Conservation (phyloP, 2,797 vertebrate species). For the Semaprochilodus insignis region DNA sequence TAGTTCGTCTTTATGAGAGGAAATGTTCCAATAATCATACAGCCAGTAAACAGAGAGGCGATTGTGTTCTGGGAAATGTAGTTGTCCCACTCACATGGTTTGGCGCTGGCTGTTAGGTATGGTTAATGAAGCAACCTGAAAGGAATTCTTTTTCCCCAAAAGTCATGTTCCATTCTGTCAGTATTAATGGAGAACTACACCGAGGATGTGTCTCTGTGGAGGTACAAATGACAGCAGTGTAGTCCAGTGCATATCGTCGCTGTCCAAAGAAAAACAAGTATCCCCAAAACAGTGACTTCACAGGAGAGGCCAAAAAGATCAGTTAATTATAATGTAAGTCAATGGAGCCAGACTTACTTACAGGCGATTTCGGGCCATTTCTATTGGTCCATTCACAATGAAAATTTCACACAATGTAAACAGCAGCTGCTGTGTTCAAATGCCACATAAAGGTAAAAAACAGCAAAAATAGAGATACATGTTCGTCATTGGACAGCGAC, state of each 20-base stretch:
- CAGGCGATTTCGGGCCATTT: no score
- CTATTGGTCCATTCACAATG: no score
- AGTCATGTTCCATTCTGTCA: constrained; percentile 60
- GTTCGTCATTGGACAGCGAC: no score
- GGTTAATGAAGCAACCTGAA: constrained; percentile 28
- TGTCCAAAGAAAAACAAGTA: no score
- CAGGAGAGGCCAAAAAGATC: no score
- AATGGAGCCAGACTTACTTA: no score
- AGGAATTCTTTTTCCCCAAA: constrained; percentile 62
- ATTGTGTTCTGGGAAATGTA: constrained; percentile 69
- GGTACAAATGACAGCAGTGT: background rate
- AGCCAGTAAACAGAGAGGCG: constrained; percentile 67
- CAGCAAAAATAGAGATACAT: no score
- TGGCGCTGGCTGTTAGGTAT: constrained; percentile 54
- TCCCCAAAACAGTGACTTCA: no score
- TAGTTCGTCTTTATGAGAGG: constrained; percentile 18
- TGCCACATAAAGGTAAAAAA: no score
- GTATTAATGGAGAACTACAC: background rate
- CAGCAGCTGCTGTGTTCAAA: no score
- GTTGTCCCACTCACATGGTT: constrained; percentile 64
- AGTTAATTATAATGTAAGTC: no score
- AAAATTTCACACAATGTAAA: no score
- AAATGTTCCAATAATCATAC: constrained; percentile 64
- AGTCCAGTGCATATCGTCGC: background rate
- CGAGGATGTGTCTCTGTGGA: background rate